Evolutionary conservation across 2,797 vertebrate species (phyloP), one percentile per base, ranked within the genome.

Genomic region (Saxicola maurus): DNA sequence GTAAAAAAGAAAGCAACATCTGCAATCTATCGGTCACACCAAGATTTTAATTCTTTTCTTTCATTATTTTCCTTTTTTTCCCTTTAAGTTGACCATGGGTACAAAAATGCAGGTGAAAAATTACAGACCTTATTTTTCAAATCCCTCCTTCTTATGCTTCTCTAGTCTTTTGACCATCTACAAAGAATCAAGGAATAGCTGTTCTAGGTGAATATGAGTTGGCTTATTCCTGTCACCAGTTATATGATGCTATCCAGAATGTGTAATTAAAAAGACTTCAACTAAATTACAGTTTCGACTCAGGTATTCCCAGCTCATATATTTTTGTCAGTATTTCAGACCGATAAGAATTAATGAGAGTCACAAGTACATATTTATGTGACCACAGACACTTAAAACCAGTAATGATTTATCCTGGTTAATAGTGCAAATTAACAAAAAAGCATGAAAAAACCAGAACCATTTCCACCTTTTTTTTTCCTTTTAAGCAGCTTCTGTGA

Each of bases 211-310:
- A 94, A 79, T 93, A 91, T 38, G 77, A 93, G 81, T 89, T 79
- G 92, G 89, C 87, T 95, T 89, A 91, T 64, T 96, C 94, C 94
- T 95, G 94, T 95, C 92, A 94, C 87, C 93, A 95, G 89, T 92
- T 95, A 74, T 55, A 75, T 94, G 93, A 95, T 92, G 61, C 71
- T 96, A 87, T 94, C 93, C 94, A 96, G 95, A 96, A 92, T 76
- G 67, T 82, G 91, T 92, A 91, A 89, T 94, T 96, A 94, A 92
- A 96, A 92, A 87, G 74, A 91, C 87, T 82, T 86, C 82, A 72
- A 79, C 71, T 92, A 94, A 95, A 95, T 96, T 94, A 89, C 74
- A 87, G 71, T 94, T 94, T 95, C 42, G 8, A 94, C 82, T 94
- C 82, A 84, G 82, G 77, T 91, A 94, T 92, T 95, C 94, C 92